phyloP scores from a whole-genome alignment of 2,113 vertebrate species.

The Sitta europaea region DNA sequence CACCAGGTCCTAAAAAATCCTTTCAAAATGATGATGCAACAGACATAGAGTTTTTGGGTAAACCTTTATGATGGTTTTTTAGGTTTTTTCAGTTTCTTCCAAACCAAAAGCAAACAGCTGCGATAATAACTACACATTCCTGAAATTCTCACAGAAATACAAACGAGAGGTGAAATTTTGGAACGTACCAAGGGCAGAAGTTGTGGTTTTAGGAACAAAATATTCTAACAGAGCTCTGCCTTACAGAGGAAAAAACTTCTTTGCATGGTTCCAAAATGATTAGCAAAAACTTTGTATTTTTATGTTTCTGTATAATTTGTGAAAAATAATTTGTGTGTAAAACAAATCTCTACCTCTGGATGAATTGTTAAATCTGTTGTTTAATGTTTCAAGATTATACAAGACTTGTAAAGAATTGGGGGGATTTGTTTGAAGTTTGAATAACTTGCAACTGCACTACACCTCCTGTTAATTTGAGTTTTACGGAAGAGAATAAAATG shows the following conservation, averaged over 20 bases:
- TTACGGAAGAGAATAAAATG: not conserved
- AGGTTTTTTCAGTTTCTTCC: not conserved
- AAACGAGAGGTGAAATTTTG: not conserved
- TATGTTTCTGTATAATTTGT: not conserved
- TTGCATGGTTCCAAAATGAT: not conserved
- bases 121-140: not conserved
- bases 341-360: not conserved
- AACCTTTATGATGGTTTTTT: rapidly evolving
- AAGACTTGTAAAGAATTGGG: rapidly evolving
- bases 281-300: not conserved
- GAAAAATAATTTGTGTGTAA: not conserved
- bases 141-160: not conserved
- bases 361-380: not conserved
- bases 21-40: not conserved
- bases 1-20: rapidly evolving
- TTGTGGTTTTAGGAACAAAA: not conserved
- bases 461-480: not conserved
- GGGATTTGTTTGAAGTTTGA: not conserved
- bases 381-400: not conserved
- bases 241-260: rapidly evolving
- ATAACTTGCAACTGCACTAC: not conserved
- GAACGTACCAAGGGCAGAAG: rapidly evolving
- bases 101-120: not conserved
- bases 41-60: not conserved
- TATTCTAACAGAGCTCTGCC: not conserved